Evolutionary conservation across 37 sponge, comb jelly and placozoan genomes (phyloP), one percentile per base, ranked within the genome.

Genomic region (Mnemiopsis leidyi): DNA sequence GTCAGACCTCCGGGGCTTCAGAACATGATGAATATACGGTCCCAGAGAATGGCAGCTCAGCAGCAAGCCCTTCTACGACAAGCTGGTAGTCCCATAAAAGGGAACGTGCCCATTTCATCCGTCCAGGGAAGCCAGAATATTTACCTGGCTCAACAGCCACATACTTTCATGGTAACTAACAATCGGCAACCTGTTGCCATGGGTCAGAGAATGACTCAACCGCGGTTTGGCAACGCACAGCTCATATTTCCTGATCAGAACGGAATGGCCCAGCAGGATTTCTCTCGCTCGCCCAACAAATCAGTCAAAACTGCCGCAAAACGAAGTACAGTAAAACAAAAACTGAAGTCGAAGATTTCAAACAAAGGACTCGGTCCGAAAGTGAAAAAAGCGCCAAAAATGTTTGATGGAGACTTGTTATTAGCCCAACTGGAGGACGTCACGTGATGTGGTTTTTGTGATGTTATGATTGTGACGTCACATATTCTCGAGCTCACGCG

Each of bases 351-450:
- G 26, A 85, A 85, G 35, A 16, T 85, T n/a, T 23, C 33, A 36
- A 85, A 85, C 29, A 85, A 85, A 37, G 29, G 16, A 36, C 24
- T 33, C 24, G 35, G 36, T 35, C 36, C 36, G 82, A 82, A 82
- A 82, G 36, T 36, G 82, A 82, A 36, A 23, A 36, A 23, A 23
- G 29, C 23, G 23, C 40, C 40, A 16, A 40, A 40, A 85, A 21
- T 26, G 36, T 85, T 85, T 39, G 90, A 85, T 29, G 90, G 61
- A 5, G 90, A 85, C 29, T 40, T 29, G 48, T 85, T 85, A n/a
- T 61, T 85, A 21, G 40, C 90, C 30, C 90, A 85, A 25, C 26
- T 85, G 39, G 90, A 85, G 26, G 90, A 85, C 16, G 61, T 85
- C 0, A 85, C 90, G 16, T 85, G 29, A 79, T 18, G 79, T 48